Base-by-base conservation (phyloP, 2,113 vertebrate species). In the Protomyctophum bolini region DNA sequence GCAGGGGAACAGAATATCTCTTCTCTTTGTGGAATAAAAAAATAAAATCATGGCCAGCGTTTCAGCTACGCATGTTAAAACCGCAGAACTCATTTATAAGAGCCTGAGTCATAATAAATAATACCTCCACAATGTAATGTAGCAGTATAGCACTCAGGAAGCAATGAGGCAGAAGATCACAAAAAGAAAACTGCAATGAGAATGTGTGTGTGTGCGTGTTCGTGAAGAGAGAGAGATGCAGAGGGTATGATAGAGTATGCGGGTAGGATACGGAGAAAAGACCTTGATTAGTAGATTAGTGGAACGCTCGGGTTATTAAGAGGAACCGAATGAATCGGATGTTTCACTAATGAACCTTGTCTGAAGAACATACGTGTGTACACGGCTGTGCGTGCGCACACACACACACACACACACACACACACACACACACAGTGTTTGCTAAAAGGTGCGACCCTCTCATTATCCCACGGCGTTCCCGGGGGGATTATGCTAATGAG, bases 401-500 rank as follows among this genome's bases (percentile, higher is more conserved):
- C 66, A 62, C 61, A 55, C 67, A 46, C 70, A 68, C 76, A 69
- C 59, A 70, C 70, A 63, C 58, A 65, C 68, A 63, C 59, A 49
- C 76, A 3, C 63, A 72, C 75, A 74, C 76, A 70, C 67, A 14
- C 50, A 7, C 14, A 60, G 49, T 68, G 58, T 88, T 89, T 87
- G 87, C 72, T 66, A 67, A 81, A 41, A 86, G 81, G 86, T 86
- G 70, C 77, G 64, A 74, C 77, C 76, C n/a, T 58, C 87, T 90
- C 88, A 86, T 90, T 89, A 90, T 87, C 66, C 70, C 46, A 67
- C 8, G 2, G 21, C 74, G 75, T 86, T 88, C 90, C 82, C 81
- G 61, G 81, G 73, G 5, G 80, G 86, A 89, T 87, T 90, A 89
- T 91, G 86, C 73, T 88, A 91, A 91, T 91, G 82, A 88, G 60